Evolutionary conservation across 2,113 vertebrate species (phyloP).

Genomic region (Apodemus sylvaticus): DNA sequence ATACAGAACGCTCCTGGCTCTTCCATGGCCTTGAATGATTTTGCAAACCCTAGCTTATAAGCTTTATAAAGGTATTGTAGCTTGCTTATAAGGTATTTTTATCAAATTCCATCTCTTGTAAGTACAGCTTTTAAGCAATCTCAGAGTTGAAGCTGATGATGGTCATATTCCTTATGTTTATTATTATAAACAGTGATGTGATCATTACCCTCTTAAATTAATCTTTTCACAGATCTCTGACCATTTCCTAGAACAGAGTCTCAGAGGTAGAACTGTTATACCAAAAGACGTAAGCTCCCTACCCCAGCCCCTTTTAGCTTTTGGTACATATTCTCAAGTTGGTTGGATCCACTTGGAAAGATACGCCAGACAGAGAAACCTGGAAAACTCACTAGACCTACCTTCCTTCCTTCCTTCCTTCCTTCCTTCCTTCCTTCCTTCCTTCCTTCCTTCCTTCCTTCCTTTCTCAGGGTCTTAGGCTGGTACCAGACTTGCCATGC

Average conservation of each 20-base stretch:
- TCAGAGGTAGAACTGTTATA: background rate
- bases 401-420: no score
- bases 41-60: background rate
- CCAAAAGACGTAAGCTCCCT: background rate
- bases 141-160: background rate
- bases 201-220: background rate
- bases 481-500: background rate
- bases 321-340: background rate
- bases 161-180: slow-evolving; percentile 30
- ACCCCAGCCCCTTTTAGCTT: background rate
- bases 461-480: background rate
- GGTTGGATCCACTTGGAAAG: slow-evolving; percentile 14
- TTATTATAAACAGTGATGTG: slow-evolving; percentile 28
- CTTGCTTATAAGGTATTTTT: slow-evolving; percentile 49
- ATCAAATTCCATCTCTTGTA: background rate
- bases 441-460: no score
- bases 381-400: background rate
- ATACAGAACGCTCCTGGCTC: background rate
- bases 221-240: slow-evolving; percentile 27
- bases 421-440: no score
- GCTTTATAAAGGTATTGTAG: background rate
- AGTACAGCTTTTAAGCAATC: background rate
- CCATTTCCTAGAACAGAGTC: slow-evolving; percentile 34
- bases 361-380: background rate
- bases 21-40: background rate